phyloP scores from a whole-genome alignment of 2,888 invertebrate genomes.

The Drymonia ruficornis region DNA sequence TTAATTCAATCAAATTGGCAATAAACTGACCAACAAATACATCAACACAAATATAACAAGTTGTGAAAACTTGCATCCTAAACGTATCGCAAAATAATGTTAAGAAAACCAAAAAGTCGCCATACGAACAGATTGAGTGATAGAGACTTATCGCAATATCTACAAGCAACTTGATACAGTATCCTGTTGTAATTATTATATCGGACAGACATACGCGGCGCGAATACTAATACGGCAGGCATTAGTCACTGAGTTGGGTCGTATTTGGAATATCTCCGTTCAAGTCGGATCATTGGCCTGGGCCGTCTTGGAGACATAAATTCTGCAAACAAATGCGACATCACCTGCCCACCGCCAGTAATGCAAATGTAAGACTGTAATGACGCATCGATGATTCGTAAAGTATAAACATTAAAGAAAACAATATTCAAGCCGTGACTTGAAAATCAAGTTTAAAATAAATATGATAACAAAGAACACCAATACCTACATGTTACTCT shows the following conservation, averaged over 20 bases:
- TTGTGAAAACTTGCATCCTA: neutral
- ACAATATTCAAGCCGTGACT: neutral
- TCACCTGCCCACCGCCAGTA: neutral
- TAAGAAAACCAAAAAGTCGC: neutral
- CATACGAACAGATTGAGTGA: neutral
- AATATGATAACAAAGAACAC: neutral
- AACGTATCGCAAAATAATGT: neutral
- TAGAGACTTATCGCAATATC: neutral
- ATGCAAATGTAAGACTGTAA: neutral
- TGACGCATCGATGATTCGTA: slow-evolving; percentile 3
- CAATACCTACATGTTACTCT: no score
- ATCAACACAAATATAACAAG: neutral
- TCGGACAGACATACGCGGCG: neutral
- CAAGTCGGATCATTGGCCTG: slow-evolving; percentile 1
- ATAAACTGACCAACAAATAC: neutral
- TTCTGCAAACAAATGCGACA: neutral
- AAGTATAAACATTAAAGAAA: neutral
- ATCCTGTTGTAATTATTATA: slow-evolving; percentile 1
- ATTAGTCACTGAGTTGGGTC: slow-evolving; percentile 1
- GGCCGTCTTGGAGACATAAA: neutral
- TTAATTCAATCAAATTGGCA: no score
- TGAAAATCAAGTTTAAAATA: neutral
- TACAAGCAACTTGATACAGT: neutral
- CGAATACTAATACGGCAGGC: slow-evolving; percentile 1
- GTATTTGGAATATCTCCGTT: slow-evolving; percentile 4